A percentile compares a stretch with the other conserved stretches of the same genome.
Conservation (phyloP, 2,888 invertebrate species). For the Hetaerina titia region DNA sequence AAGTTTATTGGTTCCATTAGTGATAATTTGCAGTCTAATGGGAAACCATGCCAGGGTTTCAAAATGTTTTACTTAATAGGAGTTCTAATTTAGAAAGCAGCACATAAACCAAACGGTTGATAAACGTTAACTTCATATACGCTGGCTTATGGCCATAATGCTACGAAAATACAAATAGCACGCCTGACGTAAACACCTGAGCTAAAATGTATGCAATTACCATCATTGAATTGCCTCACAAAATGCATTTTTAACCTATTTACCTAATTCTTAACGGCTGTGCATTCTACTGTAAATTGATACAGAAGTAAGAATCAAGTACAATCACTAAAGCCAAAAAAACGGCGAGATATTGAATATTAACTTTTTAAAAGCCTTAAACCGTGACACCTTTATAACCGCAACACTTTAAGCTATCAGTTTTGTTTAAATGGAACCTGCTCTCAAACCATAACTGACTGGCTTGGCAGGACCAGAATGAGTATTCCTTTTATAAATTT, state of each 20-base stretch:
- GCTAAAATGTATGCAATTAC: neutral
- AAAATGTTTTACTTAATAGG: neutral
- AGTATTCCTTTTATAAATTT: too few relatives aligned
- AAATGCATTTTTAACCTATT: neutral
- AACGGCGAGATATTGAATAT: too few relatives aligned
- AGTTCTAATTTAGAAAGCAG: neutral
- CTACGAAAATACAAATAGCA: neutral
- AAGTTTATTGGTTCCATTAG: neutral
- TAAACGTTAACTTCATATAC: neutral
- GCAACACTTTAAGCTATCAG: too few relatives aligned
- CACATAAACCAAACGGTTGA: neutral
- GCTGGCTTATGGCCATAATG: neutral
- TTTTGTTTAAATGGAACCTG: too few relatives aligned
- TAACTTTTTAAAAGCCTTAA: too few relatives aligned
- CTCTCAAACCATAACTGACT: too few relatives aligned
- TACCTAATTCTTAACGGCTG: too few relatives aligned
- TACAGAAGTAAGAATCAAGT: too few relatives aligned
- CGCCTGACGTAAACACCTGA: neutral
- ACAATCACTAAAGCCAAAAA: too few relatives aligned
- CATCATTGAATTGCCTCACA: neutral
- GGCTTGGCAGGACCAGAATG: too few relatives aligned
- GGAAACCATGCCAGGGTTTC: neutral
- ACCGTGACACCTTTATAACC: too few relatives aligned
- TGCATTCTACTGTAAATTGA: too few relatives aligned
- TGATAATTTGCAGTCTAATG: neutral